Evolutionary conservation across 2,797 vertebrate species (phyloP).

Genomic region (Gouania willdenowi): DNA sequence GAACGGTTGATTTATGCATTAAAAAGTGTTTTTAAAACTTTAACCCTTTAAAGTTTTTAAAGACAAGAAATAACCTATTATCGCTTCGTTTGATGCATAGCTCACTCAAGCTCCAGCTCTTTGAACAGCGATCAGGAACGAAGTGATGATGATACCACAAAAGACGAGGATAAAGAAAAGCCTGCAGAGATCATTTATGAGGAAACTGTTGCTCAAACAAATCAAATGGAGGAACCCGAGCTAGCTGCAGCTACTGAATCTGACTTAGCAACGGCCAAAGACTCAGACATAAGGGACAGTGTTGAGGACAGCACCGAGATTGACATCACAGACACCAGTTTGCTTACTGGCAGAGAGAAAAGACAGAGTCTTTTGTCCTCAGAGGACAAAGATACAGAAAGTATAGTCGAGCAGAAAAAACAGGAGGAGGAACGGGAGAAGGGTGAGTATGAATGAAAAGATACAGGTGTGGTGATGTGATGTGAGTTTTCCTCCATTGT

Average conservation of each 20-base stretch:
- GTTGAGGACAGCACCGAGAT: conserved; percentile 26
- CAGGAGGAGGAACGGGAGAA: conserved; percentile 52
- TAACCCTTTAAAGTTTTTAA: neutral
- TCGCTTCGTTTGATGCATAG: conserved; percentile 19
- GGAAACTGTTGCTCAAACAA: conserved; percentile 9
- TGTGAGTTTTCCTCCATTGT: too few relatives aligned
- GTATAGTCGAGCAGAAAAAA: conserved; percentile 24
- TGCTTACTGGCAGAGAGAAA: conserved; percentile 23
- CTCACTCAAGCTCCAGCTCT: conserved; percentile 56
- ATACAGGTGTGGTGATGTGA: conserved; percentile 6
- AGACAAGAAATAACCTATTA: too few relatives aligned
- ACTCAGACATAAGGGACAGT: conserved; percentile 23
- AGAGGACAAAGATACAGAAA: conserved; percentile 14
- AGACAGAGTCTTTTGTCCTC: conserved; percentile 11
- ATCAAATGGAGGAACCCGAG: conserved; percentile 26
- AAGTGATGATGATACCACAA: conserved; percentile 40
- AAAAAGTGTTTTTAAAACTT: too few relatives aligned
- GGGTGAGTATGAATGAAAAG: conserved; percentile 58
- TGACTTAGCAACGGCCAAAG: conserved; percentile 5
- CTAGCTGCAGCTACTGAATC: conserved; percentile 9
- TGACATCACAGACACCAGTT: conserved; percentile 41
- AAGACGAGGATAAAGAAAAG: conserved; percentile 33
- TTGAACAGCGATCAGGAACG: conserved; percentile 66
- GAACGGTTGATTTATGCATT: too few relatives aligned
- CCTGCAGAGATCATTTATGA: conserved; percentile 19